These are phyloP conservation scores for Polypterus bichir DNA, from an alignment of 2,113 vertebrate genomes.

Conservation along the genomic window DNA sequence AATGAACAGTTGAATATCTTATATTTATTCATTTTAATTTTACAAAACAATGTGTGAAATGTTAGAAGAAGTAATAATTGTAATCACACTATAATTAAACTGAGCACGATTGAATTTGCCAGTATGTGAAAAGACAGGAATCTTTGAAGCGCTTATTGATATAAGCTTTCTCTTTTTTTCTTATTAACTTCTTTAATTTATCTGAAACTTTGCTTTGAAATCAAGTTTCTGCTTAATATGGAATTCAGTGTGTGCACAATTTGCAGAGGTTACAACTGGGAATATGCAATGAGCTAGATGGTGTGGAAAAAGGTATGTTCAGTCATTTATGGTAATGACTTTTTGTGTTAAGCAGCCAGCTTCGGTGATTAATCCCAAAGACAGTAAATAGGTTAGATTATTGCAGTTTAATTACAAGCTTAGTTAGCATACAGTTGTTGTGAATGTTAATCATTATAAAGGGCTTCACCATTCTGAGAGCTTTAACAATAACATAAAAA, in stretches of 20 bases:
- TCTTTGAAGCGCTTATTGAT: too few relatives aligned
- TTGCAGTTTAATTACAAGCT: constrained; percentile 44
- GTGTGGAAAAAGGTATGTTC: constrained; percentile 21
- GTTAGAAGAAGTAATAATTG: too few relatives aligned
- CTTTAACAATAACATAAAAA: neutral
- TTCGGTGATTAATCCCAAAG: constrained; percentile 41
- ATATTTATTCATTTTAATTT: too few relatives aligned
- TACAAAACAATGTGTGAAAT: too few relatives aligned
- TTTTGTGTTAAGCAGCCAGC: constrained; percentile 28
- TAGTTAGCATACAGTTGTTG: constrained; percentile 37
- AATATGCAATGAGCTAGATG: constrained; percentile 21
- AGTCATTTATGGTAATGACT: constrained; percentile 30
- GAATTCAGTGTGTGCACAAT: constrained; percentile 8
- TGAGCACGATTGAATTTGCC: too few relatives aligned
- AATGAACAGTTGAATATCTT: too few relatives aligned
- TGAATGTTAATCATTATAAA: constrained; percentile 41
- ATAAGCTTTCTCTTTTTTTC: too few relatives aligned
- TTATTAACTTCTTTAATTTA: too few relatives aligned
- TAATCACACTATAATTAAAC: too few relatives aligned
- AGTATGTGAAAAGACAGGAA: too few relatives aligned
- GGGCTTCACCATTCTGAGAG: constrained; percentile 6
- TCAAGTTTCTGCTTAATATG: neutral
- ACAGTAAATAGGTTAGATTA: constrained; percentile 36
- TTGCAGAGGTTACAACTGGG: constrained; percentile 16
- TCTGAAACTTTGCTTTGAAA: neutral